Evolutionary conservation across 1,140 invertebrate genomes (phyloP).

Genomic region (Drosophila dunni): DNA sequence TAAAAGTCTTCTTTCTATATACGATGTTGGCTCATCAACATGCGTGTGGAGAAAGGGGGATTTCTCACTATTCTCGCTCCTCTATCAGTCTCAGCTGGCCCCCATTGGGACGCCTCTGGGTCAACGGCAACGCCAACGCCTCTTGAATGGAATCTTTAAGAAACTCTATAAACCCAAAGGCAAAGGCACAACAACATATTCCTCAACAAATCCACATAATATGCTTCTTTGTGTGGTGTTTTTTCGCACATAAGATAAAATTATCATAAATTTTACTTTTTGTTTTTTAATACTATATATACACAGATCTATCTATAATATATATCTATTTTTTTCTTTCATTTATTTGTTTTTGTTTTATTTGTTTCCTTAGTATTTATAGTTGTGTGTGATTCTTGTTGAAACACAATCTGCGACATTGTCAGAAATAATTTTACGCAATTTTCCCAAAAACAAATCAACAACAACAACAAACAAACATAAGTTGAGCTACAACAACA

Average conservation of each 20-base stretch:
- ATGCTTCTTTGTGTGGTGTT: constrained; percentile 29
- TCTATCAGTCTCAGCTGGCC: constrained; percentile 6
- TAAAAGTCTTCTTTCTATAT: constrained; percentile 19
- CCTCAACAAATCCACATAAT: constrained; percentile 28
- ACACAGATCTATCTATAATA: neutral
- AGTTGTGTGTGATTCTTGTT: constrained; percentile 24
- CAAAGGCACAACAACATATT: constrained; percentile 10
- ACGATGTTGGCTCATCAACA: neutral
- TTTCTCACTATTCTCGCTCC: neutral
- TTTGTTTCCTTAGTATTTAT: constrained; percentile 30
- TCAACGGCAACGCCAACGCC: constrained; percentile 25
- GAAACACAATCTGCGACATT: constrained; percentile 80
- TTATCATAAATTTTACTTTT: constrained; percentile 64
- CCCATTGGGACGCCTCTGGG: constrained; percentile 18
- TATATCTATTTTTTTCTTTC: constrained; percentile 20
- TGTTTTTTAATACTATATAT: constrained; percentile 4
- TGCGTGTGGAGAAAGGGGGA: constrained; percentile 9
- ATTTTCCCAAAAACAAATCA: constrained; percentile 47
- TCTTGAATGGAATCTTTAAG: constrained; percentile 42
- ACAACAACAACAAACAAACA: constrained; percentile 9
- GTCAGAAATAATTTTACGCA: constrained; percentile 65
- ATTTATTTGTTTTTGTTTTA: constrained; percentile 25
- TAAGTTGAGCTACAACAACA: constrained; percentile 9
- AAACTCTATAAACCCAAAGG: constrained; percentile 50
- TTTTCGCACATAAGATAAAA: constrained; percentile 69